Percentiles rank a stretch among this genome's conserved stretches.
These are phyloP conservation scores for Noctua janthina DNA, from an alignment of 2,888 invertebrate genomes.

Conservation along the genomic window DNA sequence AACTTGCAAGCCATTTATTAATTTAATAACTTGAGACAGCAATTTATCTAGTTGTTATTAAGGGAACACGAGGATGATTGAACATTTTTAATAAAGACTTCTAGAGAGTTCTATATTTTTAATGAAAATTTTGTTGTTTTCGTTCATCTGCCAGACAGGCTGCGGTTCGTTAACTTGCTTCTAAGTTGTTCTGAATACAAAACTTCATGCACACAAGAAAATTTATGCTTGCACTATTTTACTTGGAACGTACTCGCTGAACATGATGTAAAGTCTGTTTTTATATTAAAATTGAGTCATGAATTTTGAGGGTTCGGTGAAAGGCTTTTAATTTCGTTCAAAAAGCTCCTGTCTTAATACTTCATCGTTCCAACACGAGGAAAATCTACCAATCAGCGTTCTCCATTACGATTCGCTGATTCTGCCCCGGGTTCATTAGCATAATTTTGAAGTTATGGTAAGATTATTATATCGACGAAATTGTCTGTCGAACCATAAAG, in stretches of 20 bases:
- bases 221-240: conserved; percentile 8
- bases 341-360: conserved; percentile 37
- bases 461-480: conserved; percentile 61
- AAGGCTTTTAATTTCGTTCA: conserved; percentile 31
- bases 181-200: conserved; percentile 15
- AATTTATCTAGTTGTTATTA: conserved; percentile 9
- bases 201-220: conserved; percentile 22
- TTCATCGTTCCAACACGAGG: conserved; percentile 46
- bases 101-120: conserved; percentile 18
- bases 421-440: conserved; percentile 57
- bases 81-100: conserved; percentile 74
- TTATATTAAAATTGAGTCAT: conserved; percentile 18
- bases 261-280: conserved; percentile 2
- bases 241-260: not conserved
- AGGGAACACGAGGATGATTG: conserved; percentile 42
- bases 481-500: conserved; percentile 52
- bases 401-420: conserved; percentile 53
- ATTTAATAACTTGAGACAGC: conserved; percentile 11
- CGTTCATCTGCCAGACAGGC: conserved; percentile 45
- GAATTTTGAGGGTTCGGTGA: conserved; percentile 2
- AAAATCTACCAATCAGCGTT: conserved; percentile 57
- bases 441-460: conserved; percentile 66
- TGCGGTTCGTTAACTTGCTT: conserved; percentile 29
- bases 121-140: conserved; percentile 29
- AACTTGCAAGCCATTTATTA: conserved; percentile 31